Evolutionary conservation across 1,140 invertebrate genomes (phyloP).

Genomic region (Phthorimaea operculella): DNA sequence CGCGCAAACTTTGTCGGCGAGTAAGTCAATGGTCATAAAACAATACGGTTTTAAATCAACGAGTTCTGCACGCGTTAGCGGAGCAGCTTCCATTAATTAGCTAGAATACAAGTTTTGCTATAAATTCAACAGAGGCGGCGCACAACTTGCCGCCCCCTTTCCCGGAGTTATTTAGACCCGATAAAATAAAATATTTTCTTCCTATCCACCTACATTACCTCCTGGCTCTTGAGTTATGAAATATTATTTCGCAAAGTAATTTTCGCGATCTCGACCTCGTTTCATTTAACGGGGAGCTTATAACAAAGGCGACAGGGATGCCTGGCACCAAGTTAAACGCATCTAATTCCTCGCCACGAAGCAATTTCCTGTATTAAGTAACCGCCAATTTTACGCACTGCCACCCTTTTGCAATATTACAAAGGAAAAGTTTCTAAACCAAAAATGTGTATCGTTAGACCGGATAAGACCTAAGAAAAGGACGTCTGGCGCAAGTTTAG

Average conservation of each 20-base stretch:
- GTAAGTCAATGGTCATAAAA: slow-evolving; percentile 34
- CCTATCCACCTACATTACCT: slow-evolving; percentile 39
- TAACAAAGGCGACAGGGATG: slow-evolving; percentile 53
- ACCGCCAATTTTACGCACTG: slow-evolving; percentile 46
- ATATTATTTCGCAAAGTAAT: slow-evolving; percentile 22
- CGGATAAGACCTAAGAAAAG: not conserved
- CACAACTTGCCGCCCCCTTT: slow-evolving; percentile 54
- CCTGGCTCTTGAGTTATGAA: slow-evolving; percentile 14
- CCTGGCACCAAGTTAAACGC: slow-evolving; percentile 43
- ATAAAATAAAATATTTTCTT: slow-evolving; percentile 65
- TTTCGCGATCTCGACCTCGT: slow-evolving; percentile 38
- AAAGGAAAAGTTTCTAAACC: slow-evolving; percentile 11
- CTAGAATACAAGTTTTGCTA: slow-evolving; percentile 59
- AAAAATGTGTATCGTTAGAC: slow-evolving; percentile 3
- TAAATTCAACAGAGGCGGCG: slow-evolving; percentile 51
- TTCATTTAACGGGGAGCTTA: slow-evolving; percentile 45
- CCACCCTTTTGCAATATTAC: slow-evolving; percentile 28
- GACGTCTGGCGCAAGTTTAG: not conserved
- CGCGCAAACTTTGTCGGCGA: not conserved
- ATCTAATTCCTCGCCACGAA: slow-evolving; percentile 42
- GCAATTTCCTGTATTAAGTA: slow-evolving; percentile 36
- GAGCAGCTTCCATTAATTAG: slow-evolving; percentile 62
- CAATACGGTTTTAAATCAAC: slow-evolving; percentile 41
- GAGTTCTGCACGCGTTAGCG: slow-evolving; percentile 37
- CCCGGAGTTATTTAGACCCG: slow-evolving; percentile 55